Evolutionary conservation across 2,113 vertebrate genomes (phyloP).

Genomic region (Pontoporia blainvillei): DNA sequence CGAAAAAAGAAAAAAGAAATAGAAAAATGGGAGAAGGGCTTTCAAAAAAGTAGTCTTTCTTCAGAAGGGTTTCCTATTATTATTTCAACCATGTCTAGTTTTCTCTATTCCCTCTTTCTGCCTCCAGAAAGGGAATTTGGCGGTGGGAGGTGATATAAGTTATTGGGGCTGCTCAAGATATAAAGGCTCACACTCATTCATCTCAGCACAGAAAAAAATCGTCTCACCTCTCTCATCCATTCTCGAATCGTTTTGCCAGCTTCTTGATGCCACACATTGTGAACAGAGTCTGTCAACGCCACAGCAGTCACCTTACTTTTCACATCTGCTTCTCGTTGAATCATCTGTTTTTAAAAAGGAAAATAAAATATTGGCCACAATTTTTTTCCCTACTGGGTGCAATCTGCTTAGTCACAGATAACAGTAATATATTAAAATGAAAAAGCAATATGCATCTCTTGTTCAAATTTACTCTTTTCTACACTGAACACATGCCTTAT

Average conservation of each 20-base stretch:
- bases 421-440: constrained; percentile 65
- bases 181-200: constrained; percentile 29
- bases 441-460: constrained; percentile 62
- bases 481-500: constrained; percentile 48
- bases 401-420: constrained; percentile 76
- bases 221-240: constrained; percentile 96
- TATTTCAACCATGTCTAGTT: constrained; percentile 22
- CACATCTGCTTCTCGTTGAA: constrained; percentile 93
- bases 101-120: not conserved
- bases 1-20: too few relatives aligned
- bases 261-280: constrained; percentile 98
- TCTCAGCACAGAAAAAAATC: not conserved
- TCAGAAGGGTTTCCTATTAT: constrained; percentile 15
- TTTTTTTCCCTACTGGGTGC: constrained; percentile 52
- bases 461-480: constrained; percentile 72
- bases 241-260: constrained; percentile 93
- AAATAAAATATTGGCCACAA: constrained; percentile 75
- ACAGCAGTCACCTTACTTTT: constrained; percentile 94
- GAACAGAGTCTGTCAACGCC: constrained; percentile 96
- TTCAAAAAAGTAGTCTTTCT: constrained; percentile 1
- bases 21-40: not conserved
- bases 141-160: not conserved
- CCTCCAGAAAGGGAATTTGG: not conserved
- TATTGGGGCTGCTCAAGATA: not conserved
- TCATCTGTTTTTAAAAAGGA: constrained; percentile 88